A percentile compares a stretch with the other conserved stretches of the same genome.
These are phyloP conservation scores for Empis stercorea DNA, from an alignment of 2,888 invertebrate species.

Conservation along the genomic window DNA sequence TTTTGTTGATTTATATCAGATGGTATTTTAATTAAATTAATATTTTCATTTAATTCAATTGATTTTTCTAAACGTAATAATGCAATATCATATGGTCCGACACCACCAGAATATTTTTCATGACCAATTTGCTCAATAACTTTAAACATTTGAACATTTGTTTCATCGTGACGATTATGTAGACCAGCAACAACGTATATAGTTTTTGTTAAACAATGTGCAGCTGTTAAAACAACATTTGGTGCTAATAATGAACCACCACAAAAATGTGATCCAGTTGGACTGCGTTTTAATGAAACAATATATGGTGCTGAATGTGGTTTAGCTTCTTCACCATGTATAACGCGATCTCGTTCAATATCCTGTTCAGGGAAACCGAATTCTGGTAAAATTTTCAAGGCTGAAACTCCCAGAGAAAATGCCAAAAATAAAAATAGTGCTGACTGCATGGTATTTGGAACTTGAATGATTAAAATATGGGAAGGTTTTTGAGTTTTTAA, in stretches of 20 bases:
- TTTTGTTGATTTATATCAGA: constrained; percentile 2
- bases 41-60: constrained; percentile 21
- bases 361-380: not conserved
- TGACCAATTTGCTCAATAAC: constrained; percentile 25
- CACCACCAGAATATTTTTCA: constrained; percentile 26
- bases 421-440: too few species aligned
- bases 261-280: constrained; percentile 24
- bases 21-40: constrained; percentile 7
- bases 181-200: constrained; percentile 33
- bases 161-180: constrained; percentile 21
- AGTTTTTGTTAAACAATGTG: constrained; percentile 25
- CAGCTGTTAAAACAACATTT: constrained; percentile 31
- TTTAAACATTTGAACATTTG: constrained; percentile 19
- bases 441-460: too few species aligned
- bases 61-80: constrained; percentile 27
- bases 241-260: constrained; percentile 32
- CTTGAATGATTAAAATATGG: too few species aligned
- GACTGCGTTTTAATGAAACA: constrained; percentile 26
- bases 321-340: constrained; percentile 27
- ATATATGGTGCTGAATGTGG: constrained; percentile 36
- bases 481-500: too few species aligned
- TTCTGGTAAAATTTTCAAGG: too few species aligned
- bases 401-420: too few species aligned
- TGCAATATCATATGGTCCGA: constrained; percentile 42
- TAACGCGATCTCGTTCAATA: constrained; percentile 21